Evolutionary conservation across 2,797 vertebrate genomes (phyloP), one percentile per base, ranked within the genome.

Genomic region (Pangasius macronema): DNA sequence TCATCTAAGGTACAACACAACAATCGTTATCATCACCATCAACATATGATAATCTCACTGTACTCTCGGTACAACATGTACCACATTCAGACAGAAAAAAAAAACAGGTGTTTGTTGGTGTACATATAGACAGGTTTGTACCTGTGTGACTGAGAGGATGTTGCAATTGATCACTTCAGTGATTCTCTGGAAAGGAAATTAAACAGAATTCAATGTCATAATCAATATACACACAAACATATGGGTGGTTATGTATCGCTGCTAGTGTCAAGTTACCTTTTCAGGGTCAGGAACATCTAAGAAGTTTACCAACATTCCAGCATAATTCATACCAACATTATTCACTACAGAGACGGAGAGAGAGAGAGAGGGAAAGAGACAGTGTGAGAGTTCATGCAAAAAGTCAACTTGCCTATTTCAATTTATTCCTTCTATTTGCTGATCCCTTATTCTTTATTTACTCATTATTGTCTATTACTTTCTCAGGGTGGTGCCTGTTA

Each of bases 111-210:
- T 24, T 5, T 75, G 14, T 22, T 59, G 57, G 30, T 67, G 8
- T 49, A 8, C 36, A 42, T 14, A 33, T 33, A 68, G 10, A 65
- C 85, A 55, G 2, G 16, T 0, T 27, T 2, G 46, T 39, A 97
- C 96, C 94, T 96, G 96, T 70, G 93, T 85, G 42, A 95, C 92
- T 0, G 96, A 96, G 36, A 96, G 86, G 63, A 93, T 84, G 90
- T 97, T 97, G 61, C 96, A 97, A 92, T 96, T 96, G 89, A 97
- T 88, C 14, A 96, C 42, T 4, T 96, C 86, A 33, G 92, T 92
- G 84, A 95, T 94, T 91, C 88, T 95, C 96, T 96, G 86, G 42
- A 85, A 33, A 87, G 0, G 91, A 79, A 89, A 91, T 2, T 24
- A 81, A 85, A 51, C 3, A 72, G 53, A 36, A n/a, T 16, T 39